Conservation (phyloP, 1,140 invertebrate genomes). For the Heterodera carotae region DNA sequence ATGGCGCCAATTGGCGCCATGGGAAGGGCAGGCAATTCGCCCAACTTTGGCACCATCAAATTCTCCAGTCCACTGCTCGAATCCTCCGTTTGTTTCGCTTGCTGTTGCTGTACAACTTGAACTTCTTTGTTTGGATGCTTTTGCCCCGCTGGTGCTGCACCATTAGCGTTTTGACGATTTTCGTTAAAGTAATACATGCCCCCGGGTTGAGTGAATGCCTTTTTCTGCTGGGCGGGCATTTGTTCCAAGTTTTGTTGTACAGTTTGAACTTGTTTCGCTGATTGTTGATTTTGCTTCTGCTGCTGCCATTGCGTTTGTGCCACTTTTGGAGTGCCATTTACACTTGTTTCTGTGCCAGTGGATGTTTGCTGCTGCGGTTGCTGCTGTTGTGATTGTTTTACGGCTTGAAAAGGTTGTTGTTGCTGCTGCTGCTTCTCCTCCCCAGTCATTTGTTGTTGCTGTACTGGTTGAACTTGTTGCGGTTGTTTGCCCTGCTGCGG, state of each 20-base stretch:
- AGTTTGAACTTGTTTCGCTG: neutral
- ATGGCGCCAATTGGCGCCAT: neutral
- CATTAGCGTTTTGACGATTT: neutral
- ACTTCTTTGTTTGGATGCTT: neutral
- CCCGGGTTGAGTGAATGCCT: neutral
- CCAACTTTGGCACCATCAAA: constrained; percentile 13
- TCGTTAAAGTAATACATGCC: neutral
- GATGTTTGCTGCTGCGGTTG: neutral
- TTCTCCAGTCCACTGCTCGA: constrained; percentile 24
- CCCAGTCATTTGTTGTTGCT: constrained; percentile 5
- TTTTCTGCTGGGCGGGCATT: neutral
- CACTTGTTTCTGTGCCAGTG: neutral
- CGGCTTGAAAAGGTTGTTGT: too few relatives aligned
- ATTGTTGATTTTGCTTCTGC: neutral
- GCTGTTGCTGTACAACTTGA: constrained; percentile 7
- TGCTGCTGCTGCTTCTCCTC: constrained; percentile 1
- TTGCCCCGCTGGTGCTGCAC: neutral
- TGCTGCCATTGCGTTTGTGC: constrained; percentile 1
- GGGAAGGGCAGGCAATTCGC: constrained; percentile 6
- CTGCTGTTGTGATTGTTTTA: constrained; percentile 3
- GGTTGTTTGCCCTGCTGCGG: constrained; percentile 1
- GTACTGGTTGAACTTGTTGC: constrained; percentile 11
- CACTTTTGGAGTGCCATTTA: neutral
- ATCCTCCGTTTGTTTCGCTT: constrained; percentile 1
- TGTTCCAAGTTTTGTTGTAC: neutral